These are phyloP conservation scores for Zaprionus obscuricornis DNA, from an alignment of 2,888 invertebrate species.

Conservation along the genomic window DNA sequence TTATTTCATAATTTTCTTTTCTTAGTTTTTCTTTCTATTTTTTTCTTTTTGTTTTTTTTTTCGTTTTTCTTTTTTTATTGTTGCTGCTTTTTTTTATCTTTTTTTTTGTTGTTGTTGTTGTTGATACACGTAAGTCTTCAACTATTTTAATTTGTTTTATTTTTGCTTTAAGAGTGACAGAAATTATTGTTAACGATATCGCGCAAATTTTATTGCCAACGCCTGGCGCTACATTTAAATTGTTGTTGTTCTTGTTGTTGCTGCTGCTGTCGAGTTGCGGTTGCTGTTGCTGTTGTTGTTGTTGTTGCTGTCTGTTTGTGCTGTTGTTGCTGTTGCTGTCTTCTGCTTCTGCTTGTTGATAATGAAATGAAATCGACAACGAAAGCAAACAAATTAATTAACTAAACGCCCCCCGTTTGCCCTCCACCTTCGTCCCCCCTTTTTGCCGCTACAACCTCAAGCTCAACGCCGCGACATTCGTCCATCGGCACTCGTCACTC, in stretches of 20 bases:
- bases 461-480: too few species aligned
- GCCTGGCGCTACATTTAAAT: constrained; percentile 49
- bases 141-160: constrained; percentile 74
- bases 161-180: constrained; percentile 67
- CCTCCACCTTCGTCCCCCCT: not conserved
- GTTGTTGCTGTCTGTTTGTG: constrained; percentile 8
- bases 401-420: constrained; percentile 16
- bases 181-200: constrained; percentile 72
- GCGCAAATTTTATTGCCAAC: constrained; percentile 47
- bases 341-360: constrained; percentile 32
- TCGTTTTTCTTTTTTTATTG: constrained; percentile 18
- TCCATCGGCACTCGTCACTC: constrained; percentile 4
- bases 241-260: constrained; percentile 3
- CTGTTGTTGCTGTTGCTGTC: constrained; percentile 7
- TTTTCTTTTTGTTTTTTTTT: constrained; percentile 25
- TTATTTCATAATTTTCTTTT: constrained; percentile 61
- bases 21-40: constrained; percentile 18
- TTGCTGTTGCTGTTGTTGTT: not conserved
- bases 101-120: constrained; percentile 19
- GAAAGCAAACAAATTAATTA: constrained; percentile 69
- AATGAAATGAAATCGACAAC: constrained; percentile 47
- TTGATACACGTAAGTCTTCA: too few species aligned
- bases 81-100: constrained; percentile 21
- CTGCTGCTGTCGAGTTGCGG: constrained; percentile 8
- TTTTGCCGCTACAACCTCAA: too few species aligned